Base-by-base conservation (phyloP, 1,140 invertebrate genomes). In the Trichonephila inaurata region DNA sequence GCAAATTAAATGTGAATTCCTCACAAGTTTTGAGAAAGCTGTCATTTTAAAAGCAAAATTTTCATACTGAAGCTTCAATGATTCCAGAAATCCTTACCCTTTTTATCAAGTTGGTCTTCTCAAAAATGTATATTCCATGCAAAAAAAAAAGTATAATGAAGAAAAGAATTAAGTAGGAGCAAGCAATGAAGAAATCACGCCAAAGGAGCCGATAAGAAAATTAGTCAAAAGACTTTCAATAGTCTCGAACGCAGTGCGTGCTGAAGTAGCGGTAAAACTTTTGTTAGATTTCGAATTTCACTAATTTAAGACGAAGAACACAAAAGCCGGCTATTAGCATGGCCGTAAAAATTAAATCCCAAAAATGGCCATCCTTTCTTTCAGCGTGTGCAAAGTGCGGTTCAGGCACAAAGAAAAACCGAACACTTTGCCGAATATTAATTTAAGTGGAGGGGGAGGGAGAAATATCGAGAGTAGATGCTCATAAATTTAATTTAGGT, bases 401-500 rank as follows among this genome's bases (percentile, higher is more conserved):
- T 19, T 21, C 62, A 16, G 72, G 28, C 16, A 33, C 72, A 77
- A 77, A 77, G 72, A 77, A 77, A 77, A 77, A 77, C 33, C 33
- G 72, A 77, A 77, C 33, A 77, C 72, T 77, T 33, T 77, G 72
- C 72, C 28, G 72, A 77, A 77, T 77, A 77, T 77, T 77, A 77
- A 77, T 77, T 77, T 77, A 28, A 77, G 72, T 77, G 33, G 72
- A 24, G 66, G 33, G 33, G 33, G 33, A 40, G 33, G 33, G 33
- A 40, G 33, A 40, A 40, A 40, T 33, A 19, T 18, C 28, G 72
- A 33, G 72, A 77, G 72, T 28, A 77, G 28, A 5, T 33, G 72
- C 72, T 77, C 72, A 40, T 77, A 77, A 77, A 77, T 77, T 77
- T 77, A 77, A 77, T 77, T 77, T 77, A 77, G 72, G 72, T 77